Evolutionary conservation across 1,140 invertebrate genomes (phyloP), one percentile per base, ranked within the genome.

Genomic region (Drusus annulatus): DNA sequence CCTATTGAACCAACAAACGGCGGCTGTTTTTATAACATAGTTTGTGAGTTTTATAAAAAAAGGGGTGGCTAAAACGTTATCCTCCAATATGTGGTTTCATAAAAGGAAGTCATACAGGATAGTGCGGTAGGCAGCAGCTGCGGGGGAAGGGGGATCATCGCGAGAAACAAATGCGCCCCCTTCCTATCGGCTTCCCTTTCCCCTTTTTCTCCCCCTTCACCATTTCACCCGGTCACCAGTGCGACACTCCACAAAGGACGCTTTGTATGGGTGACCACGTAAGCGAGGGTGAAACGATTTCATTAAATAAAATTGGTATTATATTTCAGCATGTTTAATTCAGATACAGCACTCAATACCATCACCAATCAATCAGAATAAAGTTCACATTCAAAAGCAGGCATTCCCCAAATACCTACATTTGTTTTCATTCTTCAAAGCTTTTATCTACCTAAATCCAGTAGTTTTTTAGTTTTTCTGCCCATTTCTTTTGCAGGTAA

Each of bases 21-120:
- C 36, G 36, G 36, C 13, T 45, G 13, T 60, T 65, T 65, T 65
- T 25, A 10, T 3, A 16, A 13, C 16, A 3, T 16, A 21, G 62
- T 65, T 3, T 63, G 60, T 65, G 13, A 3, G 5, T 69, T 69
- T 25, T 0, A 6, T 7, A 51, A 69, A 7, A 50, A 69, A 69
- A 69, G 28, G 1, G 28, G n/a, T 31, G 28, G 45, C 45, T n/a
- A 69, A 69, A 69, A 28, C 62, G 21, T 28, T 15, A 65, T 21
- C 65, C 36, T 45, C 65, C 65, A 69, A 69, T 69, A 69, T 69
- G 36, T 45, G 65, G 65, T 50, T 28, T 63, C 65, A 69, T 69
- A 69, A 69, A 69, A 69, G 36, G 65, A 69, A 45, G 45, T 36
- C 31, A 45, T 19, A 50, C 28, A 7, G n/a, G 7, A 69, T 45